Evolutionary conservation across 2,888 invertebrate genomes (phyloP).

Genomic region (Phyto melanocephala): DNA sequence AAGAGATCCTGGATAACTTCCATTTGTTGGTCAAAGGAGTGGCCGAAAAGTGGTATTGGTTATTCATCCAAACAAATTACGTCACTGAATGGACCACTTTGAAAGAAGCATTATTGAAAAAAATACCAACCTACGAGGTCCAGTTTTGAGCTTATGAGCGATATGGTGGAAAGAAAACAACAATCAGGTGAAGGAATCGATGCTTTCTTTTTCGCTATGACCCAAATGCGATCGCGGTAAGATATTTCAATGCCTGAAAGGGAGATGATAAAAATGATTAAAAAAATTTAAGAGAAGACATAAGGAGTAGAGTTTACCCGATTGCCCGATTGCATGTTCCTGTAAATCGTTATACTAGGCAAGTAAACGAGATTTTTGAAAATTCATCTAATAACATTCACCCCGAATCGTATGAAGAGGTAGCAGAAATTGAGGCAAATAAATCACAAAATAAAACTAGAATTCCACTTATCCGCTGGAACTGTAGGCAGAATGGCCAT

Average conservation of each 20-base stretch:
- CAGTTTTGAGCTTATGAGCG: background rate
- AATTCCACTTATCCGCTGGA: conserved; percentile 10
- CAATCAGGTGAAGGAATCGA: background rate
- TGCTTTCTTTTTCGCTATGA: background rate
- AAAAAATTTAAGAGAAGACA: background rate
- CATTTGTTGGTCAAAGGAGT: background rate
- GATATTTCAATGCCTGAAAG: background rate
- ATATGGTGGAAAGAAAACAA: conserved; percentile 15
- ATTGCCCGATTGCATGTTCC: background rate
- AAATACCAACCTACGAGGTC: background rate
- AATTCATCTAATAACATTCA: too few relatives aligned
- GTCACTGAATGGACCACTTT: background rate
- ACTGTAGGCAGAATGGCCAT: conserved; percentile 25
- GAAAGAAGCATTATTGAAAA: background rate
- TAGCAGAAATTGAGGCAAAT: background rate
- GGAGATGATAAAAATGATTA: background rate
- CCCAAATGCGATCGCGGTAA: background rate
- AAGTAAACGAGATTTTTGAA: background rate
- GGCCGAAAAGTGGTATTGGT: conserved; percentile 1
- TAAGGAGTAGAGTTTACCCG: background rate
- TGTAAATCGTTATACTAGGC: background rate
- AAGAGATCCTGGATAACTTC: conserved; percentile 10
- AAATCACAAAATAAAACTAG: background rate
- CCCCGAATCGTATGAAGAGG: background rate
- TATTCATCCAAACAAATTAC: background rate